Percentiles rank a stretch among this genome's conserved stretches.
Conservation (phyloP, 2,888 invertebrate genomes). For the Drosophila cognata region DNA sequence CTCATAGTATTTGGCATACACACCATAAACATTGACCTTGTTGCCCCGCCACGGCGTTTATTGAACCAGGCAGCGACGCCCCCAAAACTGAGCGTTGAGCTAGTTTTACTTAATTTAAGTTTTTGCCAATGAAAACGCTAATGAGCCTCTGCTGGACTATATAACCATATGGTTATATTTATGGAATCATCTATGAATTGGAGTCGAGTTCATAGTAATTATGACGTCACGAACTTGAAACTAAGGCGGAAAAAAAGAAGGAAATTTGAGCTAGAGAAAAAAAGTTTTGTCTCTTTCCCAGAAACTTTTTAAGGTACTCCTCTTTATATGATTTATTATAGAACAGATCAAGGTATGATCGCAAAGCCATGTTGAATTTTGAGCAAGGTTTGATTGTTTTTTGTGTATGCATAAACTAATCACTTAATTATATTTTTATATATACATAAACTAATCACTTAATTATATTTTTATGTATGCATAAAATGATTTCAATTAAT, state of each 20-base stretch:
- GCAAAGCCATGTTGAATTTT: not conserved
- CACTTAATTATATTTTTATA: not conserved
- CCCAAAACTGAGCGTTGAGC: conserved; percentile 14
- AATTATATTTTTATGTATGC: not conserved
- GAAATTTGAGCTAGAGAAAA: not conserved
- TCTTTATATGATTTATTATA: not conserved
- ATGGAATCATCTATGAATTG: conserved; percentile 8
- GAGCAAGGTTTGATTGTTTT: not conserved
- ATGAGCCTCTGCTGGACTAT: conserved; percentile 30
- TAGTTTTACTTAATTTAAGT: not conserved
- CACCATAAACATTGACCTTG: conserved; percentile 68
- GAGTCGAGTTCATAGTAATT: conserved; percentile 17
- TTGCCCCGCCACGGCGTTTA: conserved; percentile 63
- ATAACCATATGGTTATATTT: conserved; percentile 13
- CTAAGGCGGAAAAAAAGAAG: conserved; percentile 3
- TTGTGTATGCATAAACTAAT: not conserved
- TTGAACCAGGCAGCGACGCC: conserved; percentile 67
- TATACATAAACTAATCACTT: not conserved
- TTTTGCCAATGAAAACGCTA: conserved; percentile 33
- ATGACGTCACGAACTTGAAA: conserved; percentile 45
- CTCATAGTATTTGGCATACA: conserved; percentile 21
- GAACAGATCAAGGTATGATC: not conserved
- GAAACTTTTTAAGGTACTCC: not conserved
- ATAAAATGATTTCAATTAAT: not conserved
- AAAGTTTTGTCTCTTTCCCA: not conserved